phyloP scores from a whole-genome alignment of 2,888 invertebrate species.

The Eupithecia centaureata region DNA sequence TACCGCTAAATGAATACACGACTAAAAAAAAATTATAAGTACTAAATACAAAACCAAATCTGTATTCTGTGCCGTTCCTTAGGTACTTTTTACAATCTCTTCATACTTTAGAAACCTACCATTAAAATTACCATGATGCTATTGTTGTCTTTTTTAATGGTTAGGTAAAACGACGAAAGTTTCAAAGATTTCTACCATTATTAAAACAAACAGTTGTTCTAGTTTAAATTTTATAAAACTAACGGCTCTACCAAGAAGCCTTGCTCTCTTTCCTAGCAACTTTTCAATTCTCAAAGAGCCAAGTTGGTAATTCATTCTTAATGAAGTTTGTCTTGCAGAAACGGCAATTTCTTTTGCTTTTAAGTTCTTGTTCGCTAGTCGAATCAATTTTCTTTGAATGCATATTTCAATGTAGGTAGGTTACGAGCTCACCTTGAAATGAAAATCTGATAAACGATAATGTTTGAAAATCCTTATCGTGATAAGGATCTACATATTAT shows the following conservation, averaged over 20 bases:
- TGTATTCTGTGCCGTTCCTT: no score
- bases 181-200: background rate
- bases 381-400: background rate
- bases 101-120: no score
- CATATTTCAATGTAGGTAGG: background rate
- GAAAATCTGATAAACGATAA: background rate
- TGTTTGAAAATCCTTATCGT: background rate
- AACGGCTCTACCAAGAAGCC: background rate
- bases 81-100: no score
- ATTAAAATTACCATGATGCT: no score
- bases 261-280: background rate
- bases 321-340: constrained; percentile 7
- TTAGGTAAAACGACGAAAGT: background rate
- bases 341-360: background rate
- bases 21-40: no score
- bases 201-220: background rate
- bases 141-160: background rate
- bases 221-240: background rate
- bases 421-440: background rate
- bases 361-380: constrained; percentile 4
- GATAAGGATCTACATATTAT: no score
- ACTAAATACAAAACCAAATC: no score
- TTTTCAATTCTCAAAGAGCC: background rate
- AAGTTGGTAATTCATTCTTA: background rate
- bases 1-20: no score